Conservation (phyloP, 2,113 vertebrate genomes). For the Bubo bubo region DNA sequence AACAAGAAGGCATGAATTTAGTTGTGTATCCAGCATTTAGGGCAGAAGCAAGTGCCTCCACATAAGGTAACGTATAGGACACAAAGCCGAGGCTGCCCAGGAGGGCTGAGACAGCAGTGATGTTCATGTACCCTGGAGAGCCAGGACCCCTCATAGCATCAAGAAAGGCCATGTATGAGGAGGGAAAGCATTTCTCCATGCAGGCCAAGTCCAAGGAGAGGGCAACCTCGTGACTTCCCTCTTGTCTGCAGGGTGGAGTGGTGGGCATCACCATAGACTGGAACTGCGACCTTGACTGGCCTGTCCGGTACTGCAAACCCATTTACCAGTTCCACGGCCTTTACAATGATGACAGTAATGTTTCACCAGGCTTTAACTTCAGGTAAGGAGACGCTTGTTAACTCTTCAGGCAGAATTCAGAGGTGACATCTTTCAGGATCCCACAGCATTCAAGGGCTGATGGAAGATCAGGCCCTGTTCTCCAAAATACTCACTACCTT, state of each 20-base stretch:
- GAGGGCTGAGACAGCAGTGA: neutral
- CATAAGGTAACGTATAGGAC: neutral
- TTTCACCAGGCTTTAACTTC: conserved; percentile 93
- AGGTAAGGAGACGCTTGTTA: conserved; percentile 74
- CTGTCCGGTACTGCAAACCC: conserved; percentile 81
- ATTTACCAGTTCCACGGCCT: conserved; percentile 87
- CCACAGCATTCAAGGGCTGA: neutral
- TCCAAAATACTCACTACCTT: neutral
- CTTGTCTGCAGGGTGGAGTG: conserved; percentile 82
- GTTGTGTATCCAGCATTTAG: neutral
- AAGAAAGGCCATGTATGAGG: rapidly evolving
- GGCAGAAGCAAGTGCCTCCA: neutral
- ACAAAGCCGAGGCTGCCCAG: neutral
- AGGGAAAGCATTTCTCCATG: neutral
- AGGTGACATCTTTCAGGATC: neutral
- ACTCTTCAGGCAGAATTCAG: neutral
- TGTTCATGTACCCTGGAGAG: neutral
- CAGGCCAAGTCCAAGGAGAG: neutral
- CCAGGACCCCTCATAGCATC: neutral
- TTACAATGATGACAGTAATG: conserved; percentile 78
- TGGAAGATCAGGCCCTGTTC: neutral
- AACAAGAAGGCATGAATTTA: neutral
- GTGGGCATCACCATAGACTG: conserved; percentile 92
- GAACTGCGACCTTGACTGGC: conserved; percentile 90
- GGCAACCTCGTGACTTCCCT: rapidly evolving